Evolutionary conservation across 2,888 invertebrate species (phyloP).

Genomic region (Heliconius erato): DNA sequence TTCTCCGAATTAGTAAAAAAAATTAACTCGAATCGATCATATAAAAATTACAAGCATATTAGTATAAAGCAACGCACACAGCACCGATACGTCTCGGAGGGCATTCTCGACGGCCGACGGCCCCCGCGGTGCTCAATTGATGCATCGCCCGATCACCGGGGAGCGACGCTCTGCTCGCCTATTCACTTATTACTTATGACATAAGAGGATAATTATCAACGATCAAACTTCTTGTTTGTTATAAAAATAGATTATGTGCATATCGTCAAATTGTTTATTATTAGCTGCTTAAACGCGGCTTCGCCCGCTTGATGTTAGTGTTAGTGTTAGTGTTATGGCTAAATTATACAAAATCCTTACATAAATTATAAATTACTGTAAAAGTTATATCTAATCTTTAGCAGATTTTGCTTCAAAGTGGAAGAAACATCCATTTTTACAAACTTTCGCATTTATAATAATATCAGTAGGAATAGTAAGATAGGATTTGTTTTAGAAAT

Average conservation of each 20-base stretch:
- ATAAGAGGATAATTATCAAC: conserved; percentile 55
- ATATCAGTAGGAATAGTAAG: too few relatives aligned
- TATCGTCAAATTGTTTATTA: conserved; percentile 25
- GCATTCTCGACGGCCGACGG: conserved; percentile 55
- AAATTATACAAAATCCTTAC: too few relatives aligned
- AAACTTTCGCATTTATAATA: too few relatives aligned
- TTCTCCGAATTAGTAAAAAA: conserved; percentile 12
- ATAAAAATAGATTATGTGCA: conserved; percentile 39
- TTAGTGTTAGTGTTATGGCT: too few relatives aligned
- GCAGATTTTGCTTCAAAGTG: too few relatives aligned
- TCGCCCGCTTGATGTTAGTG: too few relatives aligned
- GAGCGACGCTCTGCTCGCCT: conserved; percentile 54
- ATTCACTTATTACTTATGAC: conserved; percentile 57
- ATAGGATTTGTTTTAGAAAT: not conserved
- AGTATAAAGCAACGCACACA: conserved; percentile 22
- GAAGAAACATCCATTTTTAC: too few relatives aligned
- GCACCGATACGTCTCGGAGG: conserved; percentile 46
- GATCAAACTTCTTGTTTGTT: conserved; percentile 45
- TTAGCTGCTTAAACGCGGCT: too few relatives aligned
- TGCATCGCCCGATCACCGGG: conserved; percentile 75
- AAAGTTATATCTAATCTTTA: too few relatives aligned
- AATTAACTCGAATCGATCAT: conserved; percentile 15
- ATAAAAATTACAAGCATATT: conserved; percentile 34
- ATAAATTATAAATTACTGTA: too few relatives aligned
- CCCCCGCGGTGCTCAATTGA: conserved; percentile 81